Base-by-base conservation (phyloP, 2,113 vertebrate species). In the Misgurnus mizolepis region DNA sequence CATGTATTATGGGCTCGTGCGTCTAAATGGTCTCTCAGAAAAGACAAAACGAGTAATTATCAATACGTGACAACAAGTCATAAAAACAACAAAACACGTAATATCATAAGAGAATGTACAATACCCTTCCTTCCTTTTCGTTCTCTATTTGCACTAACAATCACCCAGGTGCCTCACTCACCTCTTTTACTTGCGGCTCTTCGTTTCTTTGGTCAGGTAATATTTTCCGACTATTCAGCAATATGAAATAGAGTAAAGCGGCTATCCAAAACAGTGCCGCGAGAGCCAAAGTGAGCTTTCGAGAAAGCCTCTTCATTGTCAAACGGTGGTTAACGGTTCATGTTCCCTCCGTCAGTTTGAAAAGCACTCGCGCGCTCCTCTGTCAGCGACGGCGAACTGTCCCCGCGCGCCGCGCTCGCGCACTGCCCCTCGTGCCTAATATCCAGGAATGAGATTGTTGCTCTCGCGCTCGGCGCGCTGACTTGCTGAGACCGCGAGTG, bases 261-360 rank as follows among this genome's bases (percentile, higher is more conserved):
- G 84, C 86, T 17, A 86, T 22, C 86, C 86, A 87, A 73, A 87
- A 80, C 5, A 87, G 49, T 39, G 67, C 83, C 6, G 86, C 81
- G n/a, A 76, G 47, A 43, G 81, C 84, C 15, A 84, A 67, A 73
- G 76, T 74, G 64, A 86, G 78, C 79, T 80, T 87, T 49, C 86
- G 84, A 73, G 81, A 82, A 55, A 86, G 40, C 86, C 85, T 86
- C 77, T 84, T 87, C 86, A 87, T 87, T 41, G 78, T 83, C 68
- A n/a, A 61, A 56, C 49, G 45, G 7, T 47, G 67, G 61, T 83
- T 66, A 73, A 56, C 47, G 78, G 14, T 73, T 76, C 80, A 77
- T 77, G 41, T 77, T 6, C 17, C 53, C 5, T 40, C 39, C n/a
- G 45, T 34, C 80, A 76, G 65, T 79, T 79, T 64, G 61, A 60